Conservation (phyloP, 2,797 vertebrate species). For the Gastrophryne carolinensis region DNA sequence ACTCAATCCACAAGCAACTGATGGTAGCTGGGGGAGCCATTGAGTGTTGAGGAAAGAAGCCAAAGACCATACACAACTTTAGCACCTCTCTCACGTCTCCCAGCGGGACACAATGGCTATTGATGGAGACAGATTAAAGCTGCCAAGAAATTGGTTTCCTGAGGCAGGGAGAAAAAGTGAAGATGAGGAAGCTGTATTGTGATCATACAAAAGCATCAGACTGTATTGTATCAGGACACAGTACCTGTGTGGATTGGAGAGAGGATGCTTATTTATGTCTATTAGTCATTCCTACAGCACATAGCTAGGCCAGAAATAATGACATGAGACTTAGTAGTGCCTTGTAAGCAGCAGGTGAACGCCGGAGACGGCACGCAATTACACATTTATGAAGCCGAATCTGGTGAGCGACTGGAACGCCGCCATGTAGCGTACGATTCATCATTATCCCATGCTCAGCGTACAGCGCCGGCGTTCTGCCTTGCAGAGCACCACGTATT, state of each 20-base stretch:
- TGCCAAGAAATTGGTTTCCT: constrained; percentile 36
- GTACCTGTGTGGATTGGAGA: constrained; percentile 7
- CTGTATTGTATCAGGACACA: constrained; percentile 14
- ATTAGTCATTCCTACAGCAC: neutral
- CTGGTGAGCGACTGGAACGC: too few species aligned
- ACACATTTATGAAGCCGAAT: too few species aligned
- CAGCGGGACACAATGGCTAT: constrained; percentile 28
- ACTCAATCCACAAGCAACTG: constrained; percentile 19
- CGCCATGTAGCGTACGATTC: too few species aligned
- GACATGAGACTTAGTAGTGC: too few species aligned
- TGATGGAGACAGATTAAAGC: constrained; percentile 37
- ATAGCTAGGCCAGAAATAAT: too few species aligned
- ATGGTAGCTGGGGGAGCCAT: constrained; percentile 44
- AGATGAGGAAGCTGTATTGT: constrained; percentile 33
- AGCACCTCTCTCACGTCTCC: constrained; percentile 36
- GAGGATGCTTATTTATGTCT: neutral
- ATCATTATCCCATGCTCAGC: too few species aligned
- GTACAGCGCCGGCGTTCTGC: too few species aligned
- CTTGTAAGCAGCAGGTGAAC: too few species aligned
- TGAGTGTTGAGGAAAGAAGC: neutral
- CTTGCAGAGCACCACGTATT: too few species aligned
- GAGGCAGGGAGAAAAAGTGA: constrained; percentile 23
- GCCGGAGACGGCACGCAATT: too few species aligned
- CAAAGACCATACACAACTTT: constrained; percentile 14
- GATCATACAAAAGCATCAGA: constrained; percentile 23